Evolutionary conservation across 1,140 invertebrate genomes (phyloP), one percentile per base, ranked within the genome.

Genomic region (Drosophila arizonae): DNA sequence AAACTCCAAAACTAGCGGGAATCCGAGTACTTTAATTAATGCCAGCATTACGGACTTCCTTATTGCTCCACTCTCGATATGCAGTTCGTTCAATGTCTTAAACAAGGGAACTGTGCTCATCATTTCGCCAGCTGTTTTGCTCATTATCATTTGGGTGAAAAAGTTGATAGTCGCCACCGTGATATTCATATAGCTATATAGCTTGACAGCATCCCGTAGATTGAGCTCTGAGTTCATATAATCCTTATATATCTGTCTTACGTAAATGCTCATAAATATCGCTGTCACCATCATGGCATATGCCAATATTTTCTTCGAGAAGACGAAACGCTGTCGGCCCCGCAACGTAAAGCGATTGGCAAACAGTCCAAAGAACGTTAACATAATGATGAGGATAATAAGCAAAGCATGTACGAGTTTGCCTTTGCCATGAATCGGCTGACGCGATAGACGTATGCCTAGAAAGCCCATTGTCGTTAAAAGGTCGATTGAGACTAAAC

Each of bases 121-220:
- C 68, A 80, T 78, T 1, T 46, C 28, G 3, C 75, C 73, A 36
- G 74, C 73, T 13, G 58, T 48, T 3, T 66, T 60, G 50, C 61
- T 65, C 11, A 81, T 57, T 2, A 74, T 3, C 64, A 91, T 77
- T 56, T 81, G 80, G 0, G 76, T 77, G 4, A 85, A 21, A 26
- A 67, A 91, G 56, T 85, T 91, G 0, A 88, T 72, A 24, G 90
- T 67, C 0, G 82, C 72, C 48, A 90, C 76, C 0, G 54, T 63
- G 0, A 88, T 70, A 61, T 90, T 90, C 86, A 91, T 87, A 50
- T 88, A 90, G 43, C 76, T 68, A 36, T 90, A 88, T 2, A 91
- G 41, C 4, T 77, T 84, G 6, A 73, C 76, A 8, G 80, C 86
- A 56, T 91, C 84, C 6, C 72, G 72, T 6, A 90, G 60, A 71